Evolutionary conservation across 2,888 invertebrate species (phyloP).

Genomic region (Beris morrisii): DNA sequence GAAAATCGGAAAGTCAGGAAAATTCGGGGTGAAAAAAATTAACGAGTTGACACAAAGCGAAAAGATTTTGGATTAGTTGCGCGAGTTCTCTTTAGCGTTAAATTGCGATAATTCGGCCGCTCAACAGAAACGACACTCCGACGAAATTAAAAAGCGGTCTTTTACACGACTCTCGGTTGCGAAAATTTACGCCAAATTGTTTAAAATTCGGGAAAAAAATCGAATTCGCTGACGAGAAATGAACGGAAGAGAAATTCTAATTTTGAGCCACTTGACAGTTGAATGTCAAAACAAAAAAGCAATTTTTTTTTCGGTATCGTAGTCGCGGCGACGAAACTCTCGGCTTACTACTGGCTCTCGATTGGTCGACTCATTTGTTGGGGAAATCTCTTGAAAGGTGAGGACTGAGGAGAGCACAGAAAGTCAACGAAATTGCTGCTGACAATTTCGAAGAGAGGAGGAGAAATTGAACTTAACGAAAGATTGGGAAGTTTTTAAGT

Average conservation of each 20-base stretch:
- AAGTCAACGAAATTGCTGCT: neutral
- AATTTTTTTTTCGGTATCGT: neutral
- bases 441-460: neutral
- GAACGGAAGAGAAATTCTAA: neutral
- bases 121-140: too few species aligned
- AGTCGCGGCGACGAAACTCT: neutral
- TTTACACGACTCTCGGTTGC: too few species aligned
- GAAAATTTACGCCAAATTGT: too few species aligned
- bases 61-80: too few species aligned
- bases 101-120: too few species aligned
- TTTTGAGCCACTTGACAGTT: constrained; percentile 18
- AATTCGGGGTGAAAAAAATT: too few species aligned
- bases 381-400: neutral
- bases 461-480: neutral
- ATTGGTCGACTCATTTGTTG: neutral
- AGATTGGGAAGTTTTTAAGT: neutral
- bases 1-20: too few species aligned
- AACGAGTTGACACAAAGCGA: too few species aligned
- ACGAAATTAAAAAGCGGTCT: too few species aligned
- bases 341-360: neutral
- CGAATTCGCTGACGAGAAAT: too few species aligned
- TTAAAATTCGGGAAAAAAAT: too few species aligned
- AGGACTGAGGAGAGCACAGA: neutral
- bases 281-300: constrained; percentile 11
- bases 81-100: too few species aligned